phyloP scores from a whole-genome alignment of 2,888 invertebrate genomes.

The Oligia latruncula region DNA sequence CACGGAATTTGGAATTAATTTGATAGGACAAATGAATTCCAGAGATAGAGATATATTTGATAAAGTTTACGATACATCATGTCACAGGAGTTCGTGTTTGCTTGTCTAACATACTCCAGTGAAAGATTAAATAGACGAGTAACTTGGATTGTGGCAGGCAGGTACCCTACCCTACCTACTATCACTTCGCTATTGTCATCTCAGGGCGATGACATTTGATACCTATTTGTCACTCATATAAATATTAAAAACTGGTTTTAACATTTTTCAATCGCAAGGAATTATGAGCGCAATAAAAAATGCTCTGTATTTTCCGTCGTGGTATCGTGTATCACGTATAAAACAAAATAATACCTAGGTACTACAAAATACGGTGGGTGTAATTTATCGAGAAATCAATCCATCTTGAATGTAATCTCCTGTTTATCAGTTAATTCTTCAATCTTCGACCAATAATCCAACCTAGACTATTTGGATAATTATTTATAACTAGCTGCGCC shows the following conservation, averaged over 20 bases:
- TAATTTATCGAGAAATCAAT: constrained; percentile 29
- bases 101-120: constrained; percentile 5
- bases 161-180: neutral
- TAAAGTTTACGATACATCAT: neutral
- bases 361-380: neutral
- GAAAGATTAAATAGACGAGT: neutral
- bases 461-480: constrained; percentile 34
- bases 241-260: constrained; percentile 12
- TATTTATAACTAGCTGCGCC: constrained; percentile 19
- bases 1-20: neutral
- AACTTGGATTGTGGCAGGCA: neutral
- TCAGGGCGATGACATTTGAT: constrained; percentile 13
- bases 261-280: constrained; percentile 14
- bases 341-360: constrained; percentile 17
- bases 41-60: neutral
- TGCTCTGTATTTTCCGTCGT: constrained; percentile 24
- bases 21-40: neutral
- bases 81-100: neutral
- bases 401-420: constrained; percentile 39
- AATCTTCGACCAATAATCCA: constrained; percentile 45
- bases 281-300: constrained; percentile 19
- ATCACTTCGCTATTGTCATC: neutral
- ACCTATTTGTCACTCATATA: constrained; percentile 15
- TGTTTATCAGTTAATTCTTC: constrained; percentile 54
- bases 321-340: constrained; percentile 5